Evolutionary conservation across 1,140 invertebrate species (phyloP).

Genomic region (Bombus waltoni): DNA sequence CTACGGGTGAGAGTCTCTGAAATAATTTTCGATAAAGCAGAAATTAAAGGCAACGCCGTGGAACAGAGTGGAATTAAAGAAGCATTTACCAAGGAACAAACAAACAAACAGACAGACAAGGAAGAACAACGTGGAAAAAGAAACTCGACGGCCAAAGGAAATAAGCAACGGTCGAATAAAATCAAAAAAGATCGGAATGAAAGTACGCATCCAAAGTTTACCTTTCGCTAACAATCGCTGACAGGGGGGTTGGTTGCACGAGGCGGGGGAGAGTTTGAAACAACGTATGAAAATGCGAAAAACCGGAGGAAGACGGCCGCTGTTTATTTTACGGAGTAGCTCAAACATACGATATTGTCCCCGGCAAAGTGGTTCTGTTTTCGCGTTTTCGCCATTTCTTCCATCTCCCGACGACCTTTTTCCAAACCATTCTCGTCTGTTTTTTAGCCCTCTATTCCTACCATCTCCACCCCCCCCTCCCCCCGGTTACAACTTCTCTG

Average conservation of each 20-base stretch:
- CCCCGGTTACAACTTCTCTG: constrained; percentile 25
- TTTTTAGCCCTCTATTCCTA: not conserved
- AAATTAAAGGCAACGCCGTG: not conserved
- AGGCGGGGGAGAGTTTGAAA: not conserved
- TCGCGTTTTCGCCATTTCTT: constrained; percentile 1
- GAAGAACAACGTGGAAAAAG: not conserved
- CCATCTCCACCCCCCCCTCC: not conserved
- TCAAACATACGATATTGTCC: constrained; percentile 62
- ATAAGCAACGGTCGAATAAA: too few species aligned
- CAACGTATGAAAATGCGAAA: constrained; percentile 51
- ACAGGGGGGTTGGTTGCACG: not conserved
- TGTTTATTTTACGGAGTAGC: constrained; percentile 66
- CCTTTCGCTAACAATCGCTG: constrained; percentile 31
- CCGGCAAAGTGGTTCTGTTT: constrained; percentile 49
- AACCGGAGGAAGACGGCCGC: not conserved
- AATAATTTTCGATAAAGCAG: too few species aligned
- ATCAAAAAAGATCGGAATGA: not conserved
- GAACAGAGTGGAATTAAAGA: too few species aligned
- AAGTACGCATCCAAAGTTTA: constrained; percentile 18
- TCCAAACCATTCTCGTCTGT: not conserved
- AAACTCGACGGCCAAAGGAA: not conserved
- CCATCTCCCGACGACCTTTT: not conserved
- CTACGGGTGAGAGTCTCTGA: not conserved
- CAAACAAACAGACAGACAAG: too few species aligned
- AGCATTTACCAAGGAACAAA: not conserved